These are phyloP conservation scores for Cynocephalus volans DNA, from an alignment of 2,113 vertebrate genomes.

Conservation along the genomic window DNA sequence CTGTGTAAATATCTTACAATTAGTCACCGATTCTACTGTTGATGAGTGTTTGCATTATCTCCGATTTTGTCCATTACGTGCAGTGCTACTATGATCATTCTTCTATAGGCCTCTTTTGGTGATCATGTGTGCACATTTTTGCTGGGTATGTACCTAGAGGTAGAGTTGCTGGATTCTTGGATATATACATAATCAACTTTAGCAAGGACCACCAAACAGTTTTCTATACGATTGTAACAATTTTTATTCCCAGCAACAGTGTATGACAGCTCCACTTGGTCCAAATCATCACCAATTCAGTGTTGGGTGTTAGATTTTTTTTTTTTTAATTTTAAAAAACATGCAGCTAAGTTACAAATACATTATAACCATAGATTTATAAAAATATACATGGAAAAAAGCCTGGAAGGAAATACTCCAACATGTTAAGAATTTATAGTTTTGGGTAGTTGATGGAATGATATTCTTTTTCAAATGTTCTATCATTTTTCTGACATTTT, in stretches of 20 bases:
- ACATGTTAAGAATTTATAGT: not conserved
- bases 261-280: not conserved
- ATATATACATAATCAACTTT: too few relatives aligned
- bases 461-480: not conserved
- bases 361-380: not conserved
- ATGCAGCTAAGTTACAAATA: not conserved
- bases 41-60: not conserved
- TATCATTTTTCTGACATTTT: not conserved
- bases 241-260: not conserved
- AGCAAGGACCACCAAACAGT: not conserved
- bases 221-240: accelerated
- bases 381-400: not conserved
- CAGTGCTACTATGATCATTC: not conserved
- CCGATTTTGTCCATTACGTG: not conserved
- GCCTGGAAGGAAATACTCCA: not conserved
- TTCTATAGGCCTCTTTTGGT: not conserved
- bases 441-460: not conserved
- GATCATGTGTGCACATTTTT: not conserved
- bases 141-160: not conserved
- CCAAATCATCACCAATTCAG: not conserved
- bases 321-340: not conserved
- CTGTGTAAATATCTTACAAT: too few relatives aligned
- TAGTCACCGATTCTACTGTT: not conserved
- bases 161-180: too few relatives aligned
- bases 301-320: not conserved